Evolutionary conservation across 2,113 vertebrate genomes (phyloP).

Genomic region (Cyanocitta stelleri): DNA sequence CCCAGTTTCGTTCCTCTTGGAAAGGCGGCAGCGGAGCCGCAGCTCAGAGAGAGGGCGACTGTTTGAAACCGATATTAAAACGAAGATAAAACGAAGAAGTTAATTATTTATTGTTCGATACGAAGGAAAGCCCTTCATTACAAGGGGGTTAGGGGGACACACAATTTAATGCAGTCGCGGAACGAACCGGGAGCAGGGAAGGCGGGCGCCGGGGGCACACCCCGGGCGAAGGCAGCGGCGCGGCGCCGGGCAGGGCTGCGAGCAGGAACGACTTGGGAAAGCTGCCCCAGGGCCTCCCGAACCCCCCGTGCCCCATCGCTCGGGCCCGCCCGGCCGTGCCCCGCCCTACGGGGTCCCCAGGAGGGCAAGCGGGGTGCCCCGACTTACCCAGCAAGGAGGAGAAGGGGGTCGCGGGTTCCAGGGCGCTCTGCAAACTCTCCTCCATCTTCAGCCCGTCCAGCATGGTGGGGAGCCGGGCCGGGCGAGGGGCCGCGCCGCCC

Average conservation of each 20-base stretch:
- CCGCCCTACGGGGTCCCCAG: background rate
- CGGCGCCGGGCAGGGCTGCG: background rate
- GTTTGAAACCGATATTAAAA: background rate
- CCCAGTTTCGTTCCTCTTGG: slow-evolving; percentile 34
- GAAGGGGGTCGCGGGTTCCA: slow-evolving; percentile 67
- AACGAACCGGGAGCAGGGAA: background rate
- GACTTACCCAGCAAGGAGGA: slow-evolving; percentile 74
- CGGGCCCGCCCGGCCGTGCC: background rate
- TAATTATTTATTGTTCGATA: background rate
- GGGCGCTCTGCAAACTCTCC: slow-evolving; percentile 67
- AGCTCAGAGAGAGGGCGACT: background rate
- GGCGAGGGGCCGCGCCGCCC: background rate
- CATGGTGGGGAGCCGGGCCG: slow-evolving; percentile 46
- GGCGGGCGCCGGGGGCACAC: background rate
- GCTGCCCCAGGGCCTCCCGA: background rate
- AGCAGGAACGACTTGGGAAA: background rate
- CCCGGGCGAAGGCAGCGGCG: background rate
- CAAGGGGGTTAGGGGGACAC: background rate
- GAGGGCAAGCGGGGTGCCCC: background rate
- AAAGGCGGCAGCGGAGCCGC: background rate
- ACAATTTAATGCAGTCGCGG: background rate
- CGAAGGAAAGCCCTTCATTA: background rate
- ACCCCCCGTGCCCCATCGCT: background rate
- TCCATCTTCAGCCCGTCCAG: slow-evolving; percentile 79
- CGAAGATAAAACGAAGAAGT: background rate